Percentiles rank a stretch among this genome's conserved stretches.
Evolutionary conservation across 2,797 vertebrate genomes (phyloP).

Genomic region (Spizella passerina): DNA sequence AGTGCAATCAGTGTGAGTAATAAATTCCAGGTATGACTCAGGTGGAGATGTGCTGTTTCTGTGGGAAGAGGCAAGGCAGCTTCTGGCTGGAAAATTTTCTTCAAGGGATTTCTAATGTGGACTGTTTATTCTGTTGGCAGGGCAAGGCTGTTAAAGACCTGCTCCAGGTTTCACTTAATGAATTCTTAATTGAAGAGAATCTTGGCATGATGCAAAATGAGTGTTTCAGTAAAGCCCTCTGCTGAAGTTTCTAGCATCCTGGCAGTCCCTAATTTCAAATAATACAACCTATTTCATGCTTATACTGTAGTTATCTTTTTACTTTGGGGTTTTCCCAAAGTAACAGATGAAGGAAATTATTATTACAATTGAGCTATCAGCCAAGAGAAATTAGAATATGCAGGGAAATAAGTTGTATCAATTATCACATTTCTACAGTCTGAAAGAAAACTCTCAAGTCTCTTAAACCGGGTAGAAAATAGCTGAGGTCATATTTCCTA

Average conservation of each 20-base stretch:
- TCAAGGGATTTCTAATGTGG: neutral
- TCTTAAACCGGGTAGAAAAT: neutral
- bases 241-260: neutral
- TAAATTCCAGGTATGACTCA: neutral
- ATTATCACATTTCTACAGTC: neutral
- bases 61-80: neutral
- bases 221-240: neutral
- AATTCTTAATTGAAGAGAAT: neutral
- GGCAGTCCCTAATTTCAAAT: neutral
- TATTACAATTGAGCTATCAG: neutral
- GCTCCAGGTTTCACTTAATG: neutral
- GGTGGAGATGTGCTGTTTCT: neutral
- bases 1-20: neutral
- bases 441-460: neutral
- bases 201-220: neutral
- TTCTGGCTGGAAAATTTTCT: neutral
- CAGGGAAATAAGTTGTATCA: neutral
- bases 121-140: neutral
- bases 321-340: neutral
- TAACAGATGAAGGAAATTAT: neutral
- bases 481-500: neutral
- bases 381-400: neutral
- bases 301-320: neutral
- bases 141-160: neutral
- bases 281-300: neutral